A percentile compares a stretch with the other conserved stretches of the same genome.
Conservation (phyloP, 2,888 invertebrate species). For the Ariolimax columbianus region DNA sequence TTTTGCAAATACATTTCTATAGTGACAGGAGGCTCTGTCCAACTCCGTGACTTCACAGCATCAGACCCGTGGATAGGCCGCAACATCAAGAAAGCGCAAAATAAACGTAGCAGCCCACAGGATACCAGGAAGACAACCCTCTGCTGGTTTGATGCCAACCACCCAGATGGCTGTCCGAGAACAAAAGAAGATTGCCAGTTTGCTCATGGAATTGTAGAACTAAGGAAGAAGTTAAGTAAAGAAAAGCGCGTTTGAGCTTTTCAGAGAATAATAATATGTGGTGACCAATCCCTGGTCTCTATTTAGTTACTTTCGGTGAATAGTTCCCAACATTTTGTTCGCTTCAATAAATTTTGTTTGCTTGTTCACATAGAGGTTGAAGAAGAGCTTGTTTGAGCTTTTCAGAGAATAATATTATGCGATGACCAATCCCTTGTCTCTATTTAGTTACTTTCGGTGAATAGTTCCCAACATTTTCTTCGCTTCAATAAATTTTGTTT, state of each 20-base stretch:
- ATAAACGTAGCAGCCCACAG: constrained; percentile 43
- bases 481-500: too few species aligned
- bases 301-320: too few species aligned
- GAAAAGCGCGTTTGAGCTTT: background rate
- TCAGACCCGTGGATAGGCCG: constrained; percentile 62
- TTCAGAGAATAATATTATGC: too few species aligned
- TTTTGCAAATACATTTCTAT: background rate
- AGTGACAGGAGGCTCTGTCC: constrained; percentile 73
- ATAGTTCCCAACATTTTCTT: too few species aligned
- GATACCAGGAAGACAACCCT: constrained; percentile 68
- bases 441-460: too few species aligned
- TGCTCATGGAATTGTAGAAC: constrained; percentile 82
- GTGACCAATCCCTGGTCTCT: too few species aligned
- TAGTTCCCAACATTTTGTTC: too few species aligned
- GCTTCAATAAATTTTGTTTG: too few species aligned
- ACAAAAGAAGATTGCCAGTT: constrained; percentile 85
- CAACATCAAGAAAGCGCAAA: constrained; percentile 55
- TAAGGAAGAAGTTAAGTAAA: constrained; percentile 47
- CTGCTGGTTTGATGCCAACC: constrained; percentile 91
- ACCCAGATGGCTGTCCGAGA: constrained; percentile 92
- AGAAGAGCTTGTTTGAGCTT: too few species aligned
- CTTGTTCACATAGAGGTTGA: too few species aligned
- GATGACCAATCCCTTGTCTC: too few species aligned
- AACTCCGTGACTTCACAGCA: constrained; percentile 69
- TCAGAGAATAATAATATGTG: too few species aligned